phyloP scores from a whole-genome alignment of 2,113 vertebrate genomes.

The Oncorhynchus mykiss region DNA sequence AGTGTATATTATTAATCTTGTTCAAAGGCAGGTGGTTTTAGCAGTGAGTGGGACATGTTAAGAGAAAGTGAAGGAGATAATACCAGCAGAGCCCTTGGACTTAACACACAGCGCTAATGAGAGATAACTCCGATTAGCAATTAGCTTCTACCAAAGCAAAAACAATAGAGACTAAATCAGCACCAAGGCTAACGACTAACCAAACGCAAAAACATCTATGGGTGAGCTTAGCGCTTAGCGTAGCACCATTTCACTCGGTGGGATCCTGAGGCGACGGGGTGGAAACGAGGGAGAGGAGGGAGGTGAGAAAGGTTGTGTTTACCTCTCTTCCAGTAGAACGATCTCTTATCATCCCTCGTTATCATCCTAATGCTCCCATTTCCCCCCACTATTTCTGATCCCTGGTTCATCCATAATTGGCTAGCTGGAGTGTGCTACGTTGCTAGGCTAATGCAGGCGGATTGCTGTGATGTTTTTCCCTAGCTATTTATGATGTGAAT shows the following conservation, averaged over 20 bases:
- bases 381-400: slow-evolving; percentile 5
- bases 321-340: slow-evolving; percentile 34
- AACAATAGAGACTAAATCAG: slow-evolving; percentile 32
- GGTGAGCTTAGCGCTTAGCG: slow-evolving; percentile 37
- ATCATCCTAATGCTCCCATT: slow-evolving; percentile 32
- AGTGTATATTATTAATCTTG: slow-evolving; percentile 41
- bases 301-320: slow-evolving; percentile 32
- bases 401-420: slow-evolving; percentile 42
- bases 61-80: slow-evolving; percentile 19
- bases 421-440: slow-evolving; percentile 9
- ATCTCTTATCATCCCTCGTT: slow-evolving; percentile 31
- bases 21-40: slow-evolving; percentile 51
- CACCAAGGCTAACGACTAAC: slow-evolving; percentile 45
- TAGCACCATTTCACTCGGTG: not conserved
- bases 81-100: slow-evolving; percentile 54
- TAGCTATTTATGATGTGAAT: slow-evolving; percentile 35
- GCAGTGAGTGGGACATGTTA: slow-evolving; percentile 40
- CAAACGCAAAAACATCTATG: slow-evolving; percentile 32
- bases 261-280: slow-evolving; percentile 20
- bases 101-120: slow-evolving; percentile 44
- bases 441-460: slow-evolving; percentile 16
- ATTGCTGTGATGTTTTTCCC: slow-evolving; percentile 35
- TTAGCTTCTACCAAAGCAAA: slow-evolving; percentile 57
- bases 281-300: slow-evolving; percentile 37
- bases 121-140: slow-evolving; percentile 56